These are phyloP conservation scores for Heliocidaris erythrogramma DNA, from an alignment of 35 echinoderm and acorn worm genomes.

Conservation along the genomic window DNA sequence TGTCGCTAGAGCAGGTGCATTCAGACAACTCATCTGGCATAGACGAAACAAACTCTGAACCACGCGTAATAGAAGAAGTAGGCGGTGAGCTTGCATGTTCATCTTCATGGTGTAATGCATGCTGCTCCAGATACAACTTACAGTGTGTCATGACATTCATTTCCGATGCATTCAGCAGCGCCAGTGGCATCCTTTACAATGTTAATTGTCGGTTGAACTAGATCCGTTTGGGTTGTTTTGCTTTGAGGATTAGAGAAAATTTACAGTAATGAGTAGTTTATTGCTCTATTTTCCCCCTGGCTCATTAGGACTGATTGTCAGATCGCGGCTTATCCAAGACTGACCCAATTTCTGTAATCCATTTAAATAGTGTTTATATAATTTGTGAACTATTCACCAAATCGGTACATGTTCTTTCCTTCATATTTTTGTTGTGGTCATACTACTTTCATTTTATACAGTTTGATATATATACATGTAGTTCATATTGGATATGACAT, in stretches of 20 bases:
- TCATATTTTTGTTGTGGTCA: no score
- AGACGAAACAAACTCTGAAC: background rate
- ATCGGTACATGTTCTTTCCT: background rate
- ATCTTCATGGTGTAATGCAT: background rate
- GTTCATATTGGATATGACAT: no score
- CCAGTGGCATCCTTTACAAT: background rate
- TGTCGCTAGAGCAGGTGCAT: slow-evolving; percentile 8
- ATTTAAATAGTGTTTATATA: background rate
- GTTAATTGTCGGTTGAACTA: background rate
- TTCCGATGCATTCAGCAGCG: background rate
- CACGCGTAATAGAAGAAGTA: background rate
- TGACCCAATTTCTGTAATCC: background rate
- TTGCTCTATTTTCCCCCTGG: background rate
- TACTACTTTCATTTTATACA: no score
- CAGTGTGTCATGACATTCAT: slow-evolving; percentile 2
- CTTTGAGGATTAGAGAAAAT: background rate
- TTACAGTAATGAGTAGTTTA: background rate
- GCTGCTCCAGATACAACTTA: background rate
- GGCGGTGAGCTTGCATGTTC: background rate
- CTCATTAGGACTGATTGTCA: background rate
- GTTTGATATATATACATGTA: no score
- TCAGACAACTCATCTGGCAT: background rate
- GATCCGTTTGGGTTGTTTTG: background rate
- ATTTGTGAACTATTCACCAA: background rate
- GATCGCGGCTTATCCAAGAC: background rate